A percentile compares a stretch with the other conserved stretches of the same genome.
Conservation (phyloP, 35 echinoderm and acorn worm species). For the Apostichopus parvimensis region DNA sequence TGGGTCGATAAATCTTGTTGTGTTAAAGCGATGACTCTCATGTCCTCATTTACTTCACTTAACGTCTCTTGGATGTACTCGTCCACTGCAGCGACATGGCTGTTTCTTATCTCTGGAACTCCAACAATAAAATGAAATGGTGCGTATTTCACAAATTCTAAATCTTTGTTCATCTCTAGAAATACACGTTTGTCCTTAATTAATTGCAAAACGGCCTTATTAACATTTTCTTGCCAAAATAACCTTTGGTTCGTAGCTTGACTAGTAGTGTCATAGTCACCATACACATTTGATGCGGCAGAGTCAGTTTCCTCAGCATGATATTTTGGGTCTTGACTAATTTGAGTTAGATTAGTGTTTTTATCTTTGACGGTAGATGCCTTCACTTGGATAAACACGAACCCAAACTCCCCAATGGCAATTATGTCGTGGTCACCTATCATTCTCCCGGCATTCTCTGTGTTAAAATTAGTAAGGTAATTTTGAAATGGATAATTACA, state of each 20-base stretch:
- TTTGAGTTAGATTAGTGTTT: neutral
- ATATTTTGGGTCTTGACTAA: neutral
- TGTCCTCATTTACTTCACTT: neutral
- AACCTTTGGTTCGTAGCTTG: neutral
- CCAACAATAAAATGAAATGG: slow-evolving; percentile 27
- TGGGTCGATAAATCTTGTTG: neutral
- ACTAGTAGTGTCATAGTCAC: neutral
- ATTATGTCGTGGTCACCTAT: slow-evolving; percentile 13
- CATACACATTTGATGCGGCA: neutral
- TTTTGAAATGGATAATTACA: neutral
- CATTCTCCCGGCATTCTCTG: neutral
- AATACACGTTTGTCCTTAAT: slow-evolving; percentile 3
- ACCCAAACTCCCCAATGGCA: slow-evolving; percentile 7
- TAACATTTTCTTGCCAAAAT: neutral
- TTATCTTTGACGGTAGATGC: neutral
- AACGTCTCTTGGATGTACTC: neutral
- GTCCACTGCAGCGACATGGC: neutral
- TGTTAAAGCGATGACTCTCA: slow-evolving; percentile 1
- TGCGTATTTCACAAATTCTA: slow-evolving; percentile 1
- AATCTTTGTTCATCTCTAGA: slow-evolving; percentile 13
- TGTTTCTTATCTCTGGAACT: neutral
- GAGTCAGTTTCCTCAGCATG: neutral
- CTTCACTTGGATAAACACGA: slow-evolving; percentile 24
- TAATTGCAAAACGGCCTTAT: neutral
- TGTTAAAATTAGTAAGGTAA: neutral